These are phyloP conservation scores for Mionectes macconnelli DNA, from an alignment of 2,113 vertebrate species.

Conservation along the genomic window DNA sequence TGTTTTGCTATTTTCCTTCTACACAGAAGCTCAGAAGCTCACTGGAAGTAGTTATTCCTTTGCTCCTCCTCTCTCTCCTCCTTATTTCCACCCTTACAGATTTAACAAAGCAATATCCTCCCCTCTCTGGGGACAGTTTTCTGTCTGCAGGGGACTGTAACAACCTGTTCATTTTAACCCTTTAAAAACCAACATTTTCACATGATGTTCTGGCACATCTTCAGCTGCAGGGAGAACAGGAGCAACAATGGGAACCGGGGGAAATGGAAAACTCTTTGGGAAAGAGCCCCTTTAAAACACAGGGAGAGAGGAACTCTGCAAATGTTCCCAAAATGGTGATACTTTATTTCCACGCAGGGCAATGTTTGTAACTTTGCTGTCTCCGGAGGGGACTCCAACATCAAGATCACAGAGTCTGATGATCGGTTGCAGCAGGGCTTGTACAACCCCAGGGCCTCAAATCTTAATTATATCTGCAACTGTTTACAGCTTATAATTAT, in stretches of 20 bases:
- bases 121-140: neutral
- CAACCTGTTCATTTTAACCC: neutral
- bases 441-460: slow-evolving; percentile 55
- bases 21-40: neutral
- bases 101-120: neutral
- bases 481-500: slow-evolving; percentile 73
- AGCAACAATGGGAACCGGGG: neutral
- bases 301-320: neutral
- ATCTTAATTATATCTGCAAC: slow-evolving; percentile 64
- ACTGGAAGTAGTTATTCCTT: neutral
- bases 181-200: neutral
- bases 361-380: neutral
- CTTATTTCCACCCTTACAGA: neutral
- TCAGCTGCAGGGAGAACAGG: neutral
- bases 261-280: neutral
- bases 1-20: neutral
- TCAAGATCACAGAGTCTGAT: slow-evolving; percentile 11
- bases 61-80: neutral
- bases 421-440: slow-evolving; percentile 11
- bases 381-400: neutral
- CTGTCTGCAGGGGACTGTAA: neutral
- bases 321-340: neutral
- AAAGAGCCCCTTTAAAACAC: neutral
- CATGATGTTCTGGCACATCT: neutral
- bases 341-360: neutral